These are phyloP conservation scores for Charadrius vociferus DNA, from an alignment of 2,113 vertebrate genomes.

Conservation along the genomic window DNA sequence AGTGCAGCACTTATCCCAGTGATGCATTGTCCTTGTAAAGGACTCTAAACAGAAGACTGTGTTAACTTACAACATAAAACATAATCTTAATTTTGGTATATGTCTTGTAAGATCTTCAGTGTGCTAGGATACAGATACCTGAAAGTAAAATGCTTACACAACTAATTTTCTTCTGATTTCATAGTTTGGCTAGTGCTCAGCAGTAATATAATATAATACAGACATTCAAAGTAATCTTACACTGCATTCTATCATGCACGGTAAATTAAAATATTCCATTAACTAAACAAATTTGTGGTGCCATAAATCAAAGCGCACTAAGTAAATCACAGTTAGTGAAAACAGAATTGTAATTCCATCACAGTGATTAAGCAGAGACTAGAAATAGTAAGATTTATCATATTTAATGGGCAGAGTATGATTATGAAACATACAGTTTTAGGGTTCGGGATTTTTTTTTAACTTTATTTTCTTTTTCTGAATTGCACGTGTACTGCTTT, in stretches of 20 bases:
- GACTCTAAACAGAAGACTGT: neutral
- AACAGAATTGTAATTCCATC: slow-evolving; percentile 78
- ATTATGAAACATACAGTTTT: slow-evolving; percentile 55
- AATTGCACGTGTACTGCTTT: neutral
- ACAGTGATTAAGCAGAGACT: slow-evolving; percentile 75
- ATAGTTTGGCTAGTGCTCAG: slow-evolving; percentile 65
- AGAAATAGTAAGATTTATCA: slow-evolving; percentile 68
- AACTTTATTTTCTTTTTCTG: neutral
- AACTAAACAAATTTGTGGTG: slow-evolving; percentile 79
- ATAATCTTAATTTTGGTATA: neutral
- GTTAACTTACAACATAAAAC: neutral
- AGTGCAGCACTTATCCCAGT: neutral
- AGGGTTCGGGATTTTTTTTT: neutral
- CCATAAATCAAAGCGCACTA: slow-evolving; percentile 77
- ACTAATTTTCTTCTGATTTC: slow-evolving; percentile 63
- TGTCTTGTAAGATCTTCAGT: neutral
- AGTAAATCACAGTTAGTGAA: slow-evolving; percentile 79
- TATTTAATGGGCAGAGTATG: slow-evolving; percentile 47
- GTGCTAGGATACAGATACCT: neutral
- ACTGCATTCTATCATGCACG: slow-evolving; percentile 59
- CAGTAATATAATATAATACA: slow-evolving; percentile 68
- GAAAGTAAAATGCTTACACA: slow-evolving; percentile 63
- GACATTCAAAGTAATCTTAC: slow-evolving; percentile 74
- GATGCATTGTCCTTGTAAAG: neutral
- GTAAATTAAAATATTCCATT: slow-evolving; percentile 84